A percentile compares a stretch with the other conserved stretches of the same genome.
Conservation (phyloP, 2,888 invertebrate species). For the Halictus quadricinctus region DNA sequence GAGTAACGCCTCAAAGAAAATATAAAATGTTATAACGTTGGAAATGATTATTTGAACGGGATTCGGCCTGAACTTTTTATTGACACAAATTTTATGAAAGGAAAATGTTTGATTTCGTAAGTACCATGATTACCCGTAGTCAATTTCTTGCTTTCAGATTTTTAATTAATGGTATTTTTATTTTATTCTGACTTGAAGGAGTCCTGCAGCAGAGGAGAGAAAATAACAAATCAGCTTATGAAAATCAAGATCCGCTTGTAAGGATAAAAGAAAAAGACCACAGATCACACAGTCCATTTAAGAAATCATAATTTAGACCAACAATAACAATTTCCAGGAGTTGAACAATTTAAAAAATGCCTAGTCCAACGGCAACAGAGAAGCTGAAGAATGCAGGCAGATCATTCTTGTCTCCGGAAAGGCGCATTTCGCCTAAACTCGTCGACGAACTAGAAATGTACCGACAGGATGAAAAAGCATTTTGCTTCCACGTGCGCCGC, state of each 20-base stretch:
- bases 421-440: rapidly evolving
- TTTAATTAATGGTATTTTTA: not conserved
- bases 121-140: not conserved
- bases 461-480: not conserved
- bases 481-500: not conserved
- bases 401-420: not conserved
- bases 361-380: not conserved
- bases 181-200: not conserved
- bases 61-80: too few relatives aligned
- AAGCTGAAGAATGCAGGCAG: not conserved
- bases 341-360: too few relatives aligned
- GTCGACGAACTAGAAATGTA: not conserved
- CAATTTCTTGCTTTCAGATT: not conserved
- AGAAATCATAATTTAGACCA: too few relatives aligned
- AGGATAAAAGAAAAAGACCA: too few relatives aligned
- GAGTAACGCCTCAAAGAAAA: not conserved
- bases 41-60: not conserved
- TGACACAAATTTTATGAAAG: too few relatives aligned
- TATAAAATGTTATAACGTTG: not conserved
- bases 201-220: not conserved
- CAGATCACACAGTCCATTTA: too few relatives aligned
- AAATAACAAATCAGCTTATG: too few relatives aligned
- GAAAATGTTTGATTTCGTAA: too few relatives aligned
- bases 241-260: too few relatives aligned
- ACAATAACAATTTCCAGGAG: too few relatives aligned